phyloP scores from a whole-genome alignment of 1,140 invertebrate genomes.

The Thaumetopoea pityocampa region DNA sequence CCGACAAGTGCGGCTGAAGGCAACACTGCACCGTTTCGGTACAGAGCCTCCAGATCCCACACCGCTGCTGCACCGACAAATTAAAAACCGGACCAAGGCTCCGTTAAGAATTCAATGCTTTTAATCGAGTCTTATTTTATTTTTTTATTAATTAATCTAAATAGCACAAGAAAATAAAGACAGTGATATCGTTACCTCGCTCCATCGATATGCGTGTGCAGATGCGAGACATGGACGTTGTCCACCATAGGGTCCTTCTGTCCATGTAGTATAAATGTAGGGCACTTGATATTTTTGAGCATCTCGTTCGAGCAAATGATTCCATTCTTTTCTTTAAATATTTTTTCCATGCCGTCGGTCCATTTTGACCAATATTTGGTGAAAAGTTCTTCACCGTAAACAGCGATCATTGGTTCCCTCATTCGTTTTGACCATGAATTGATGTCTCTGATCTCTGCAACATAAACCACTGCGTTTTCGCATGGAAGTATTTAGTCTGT shows the following conservation, averaged over 20 bases:
- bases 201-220: constrained; percentile 81
- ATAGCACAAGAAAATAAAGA: constrained; percentile 2
- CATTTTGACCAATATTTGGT: constrained; percentile 82
- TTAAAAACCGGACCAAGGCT: too few relatives aligned
- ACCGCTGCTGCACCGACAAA: too few relatives aligned
- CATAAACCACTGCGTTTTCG: too few relatives aligned
- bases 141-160: too few relatives aligned
- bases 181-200: constrained; percentile 77
- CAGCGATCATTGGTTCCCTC: constrained; percentile 82
- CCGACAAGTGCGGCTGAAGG: too few relatives aligned
- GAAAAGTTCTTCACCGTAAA: constrained; percentile 88
- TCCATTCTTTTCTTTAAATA: constrained; percentile 79
- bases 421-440: constrained; percentile 88
- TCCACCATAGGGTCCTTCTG: constrained; percentile 87
- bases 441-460: constrained; percentile 80
- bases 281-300: constrained; percentile 81
- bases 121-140: not conserved
- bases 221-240: constrained; percentile 82
- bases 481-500: too few relatives aligned
- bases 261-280: constrained; percentile 89
- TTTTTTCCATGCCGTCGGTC: constrained; percentile 80
- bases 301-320: constrained; percentile 84
- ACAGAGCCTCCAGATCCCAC: too few relatives aligned
- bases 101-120: too few relatives aligned
- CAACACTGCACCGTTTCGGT: too few relatives aligned